Conservation (phyloP, 2,888 invertebrate genomes). For the Torymus auratus region DNA sequence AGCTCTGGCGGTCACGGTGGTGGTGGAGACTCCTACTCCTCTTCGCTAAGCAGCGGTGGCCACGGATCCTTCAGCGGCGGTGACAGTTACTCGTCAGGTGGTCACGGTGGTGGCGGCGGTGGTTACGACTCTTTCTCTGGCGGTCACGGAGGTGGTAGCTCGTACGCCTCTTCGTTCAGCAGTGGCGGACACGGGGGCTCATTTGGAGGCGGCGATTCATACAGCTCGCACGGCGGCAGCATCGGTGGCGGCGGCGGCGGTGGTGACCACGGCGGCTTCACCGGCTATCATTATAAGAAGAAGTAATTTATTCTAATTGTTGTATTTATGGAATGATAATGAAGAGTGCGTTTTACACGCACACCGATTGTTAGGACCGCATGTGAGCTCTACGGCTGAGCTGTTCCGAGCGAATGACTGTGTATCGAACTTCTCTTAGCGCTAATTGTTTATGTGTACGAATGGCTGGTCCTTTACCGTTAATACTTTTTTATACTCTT, state of each 20-base stretch:
- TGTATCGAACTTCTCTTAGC: too few species aligned
- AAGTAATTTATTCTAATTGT: constrained; percentile 42
- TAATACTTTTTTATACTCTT: too few species aligned
- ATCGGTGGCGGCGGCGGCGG: constrained; percentile 43
- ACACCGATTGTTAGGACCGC: too few species aligned
- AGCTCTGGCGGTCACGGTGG: constrained; percentile 63
- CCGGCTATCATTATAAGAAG: constrained; percentile 68
- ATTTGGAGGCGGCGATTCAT: constrained; percentile 43
- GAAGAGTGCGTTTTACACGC: too few species aligned
- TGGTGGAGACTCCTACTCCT: constrained; percentile 45
- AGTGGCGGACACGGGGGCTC: too few species aligned
- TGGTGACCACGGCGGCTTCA: constrained; percentile 63
- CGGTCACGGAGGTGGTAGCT: constrained; percentile 46
- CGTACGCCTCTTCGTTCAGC: constrained; percentile 41
- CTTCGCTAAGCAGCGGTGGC: constrained; percentile 49
- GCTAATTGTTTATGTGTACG: too few species aligned
- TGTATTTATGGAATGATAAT: constrained; percentile 16
- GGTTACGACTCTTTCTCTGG: constrained; percentile 47
- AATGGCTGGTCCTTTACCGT: too few species aligned
- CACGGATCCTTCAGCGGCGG: constrained; percentile 53
- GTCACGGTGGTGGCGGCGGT: constrained; percentile 28
- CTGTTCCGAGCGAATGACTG: too few species aligned
- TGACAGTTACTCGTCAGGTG: too few species aligned
- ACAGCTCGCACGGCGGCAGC: constrained; percentile 43
- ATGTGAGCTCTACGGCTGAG: too few species aligned